Evolutionary conservation across 2,797 vertebrate species (phyloP).

Genomic region (Acanthis flammea): DNA sequence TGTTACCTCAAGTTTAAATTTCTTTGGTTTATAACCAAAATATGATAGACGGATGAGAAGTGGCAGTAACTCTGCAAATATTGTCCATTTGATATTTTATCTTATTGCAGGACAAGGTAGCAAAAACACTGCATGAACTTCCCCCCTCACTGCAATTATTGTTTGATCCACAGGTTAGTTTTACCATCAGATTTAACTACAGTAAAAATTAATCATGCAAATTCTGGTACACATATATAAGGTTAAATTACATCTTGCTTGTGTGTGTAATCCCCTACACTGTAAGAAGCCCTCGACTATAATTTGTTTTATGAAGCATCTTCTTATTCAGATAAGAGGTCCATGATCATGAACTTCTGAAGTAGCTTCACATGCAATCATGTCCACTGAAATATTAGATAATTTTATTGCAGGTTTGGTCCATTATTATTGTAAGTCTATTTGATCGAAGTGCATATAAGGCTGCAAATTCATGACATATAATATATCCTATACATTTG

Average conservation of each 20-base stretch:
- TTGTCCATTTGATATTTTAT: background rate
- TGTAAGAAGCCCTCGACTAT: background rate
- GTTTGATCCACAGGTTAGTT: background rate
- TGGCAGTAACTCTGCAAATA: background rate
- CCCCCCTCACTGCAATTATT: background rate
- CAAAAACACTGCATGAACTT: background rate
- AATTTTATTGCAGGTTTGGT: background rate
- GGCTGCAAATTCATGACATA: background rate
- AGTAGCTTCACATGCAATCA: background rate
- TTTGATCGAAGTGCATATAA: background rate
- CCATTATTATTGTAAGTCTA: background rate
- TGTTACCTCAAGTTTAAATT: background rate
- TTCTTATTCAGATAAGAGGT: background rate
- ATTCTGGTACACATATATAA: background rate
- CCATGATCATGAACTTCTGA: background rate
- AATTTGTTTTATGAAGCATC: background rate
- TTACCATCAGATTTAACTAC: background rate
- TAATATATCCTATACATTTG: background rate
- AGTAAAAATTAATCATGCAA: background rate
- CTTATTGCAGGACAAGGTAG: background rate
- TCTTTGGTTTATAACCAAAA: background rate
- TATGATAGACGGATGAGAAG: background rate
- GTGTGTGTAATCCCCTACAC: background rate
- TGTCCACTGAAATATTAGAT: background rate
- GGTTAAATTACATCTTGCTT: background rate